Percentiles rank a stretch among this genome's conserved stretches.
Conservation (phyloP, 2,113 vertebrate species). For the Papio anubis region DNA sequence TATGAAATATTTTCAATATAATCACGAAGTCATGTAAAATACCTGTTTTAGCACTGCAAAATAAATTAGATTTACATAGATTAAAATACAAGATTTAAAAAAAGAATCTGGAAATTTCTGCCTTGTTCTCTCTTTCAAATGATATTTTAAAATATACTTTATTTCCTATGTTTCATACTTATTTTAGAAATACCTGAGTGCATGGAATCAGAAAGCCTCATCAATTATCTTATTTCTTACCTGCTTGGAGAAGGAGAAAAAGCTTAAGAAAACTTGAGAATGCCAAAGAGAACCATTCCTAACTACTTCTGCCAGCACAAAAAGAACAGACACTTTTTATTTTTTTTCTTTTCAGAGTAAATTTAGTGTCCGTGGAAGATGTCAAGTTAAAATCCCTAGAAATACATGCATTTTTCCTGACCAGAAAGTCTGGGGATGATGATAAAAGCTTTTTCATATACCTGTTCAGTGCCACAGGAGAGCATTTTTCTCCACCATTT, state of each 20-base stretch:
- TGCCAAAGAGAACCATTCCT: not conserved
- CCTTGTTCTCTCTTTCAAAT: not conserved
- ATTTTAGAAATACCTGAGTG: not conserved
- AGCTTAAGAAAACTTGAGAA: not conserved
- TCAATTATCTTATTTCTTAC: slow-evolving; percentile 25
- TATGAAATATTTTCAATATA: not conserved
- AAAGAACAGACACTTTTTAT: not conserved
- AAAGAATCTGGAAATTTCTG: not conserved
- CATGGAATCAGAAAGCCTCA: not conserved
- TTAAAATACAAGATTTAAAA: not conserved
- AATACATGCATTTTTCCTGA: not conserved
- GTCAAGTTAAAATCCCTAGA: slow-evolving; percentile 37
- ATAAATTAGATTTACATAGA: not conserved
- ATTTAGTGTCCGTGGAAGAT: not conserved
- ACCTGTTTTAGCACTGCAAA: not conserved
- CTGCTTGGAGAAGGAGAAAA: not conserved
- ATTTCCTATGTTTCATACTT: not conserved
- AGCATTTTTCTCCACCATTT: not conserved
- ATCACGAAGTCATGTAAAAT: slow-evolving; percentile 19
- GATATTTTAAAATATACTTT: slow-evolving; percentile 30
- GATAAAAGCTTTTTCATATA: slow-evolving; percentile 41
- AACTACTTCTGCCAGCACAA: not conserved
- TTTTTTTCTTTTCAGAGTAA: slow-evolving; percentile 2
- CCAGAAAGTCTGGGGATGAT: not conserved
- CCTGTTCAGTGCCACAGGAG: not conserved